phyloP scores from a whole-genome alignment of 2,797 vertebrate genomes.

The Caiman crocodilus region DNA sequence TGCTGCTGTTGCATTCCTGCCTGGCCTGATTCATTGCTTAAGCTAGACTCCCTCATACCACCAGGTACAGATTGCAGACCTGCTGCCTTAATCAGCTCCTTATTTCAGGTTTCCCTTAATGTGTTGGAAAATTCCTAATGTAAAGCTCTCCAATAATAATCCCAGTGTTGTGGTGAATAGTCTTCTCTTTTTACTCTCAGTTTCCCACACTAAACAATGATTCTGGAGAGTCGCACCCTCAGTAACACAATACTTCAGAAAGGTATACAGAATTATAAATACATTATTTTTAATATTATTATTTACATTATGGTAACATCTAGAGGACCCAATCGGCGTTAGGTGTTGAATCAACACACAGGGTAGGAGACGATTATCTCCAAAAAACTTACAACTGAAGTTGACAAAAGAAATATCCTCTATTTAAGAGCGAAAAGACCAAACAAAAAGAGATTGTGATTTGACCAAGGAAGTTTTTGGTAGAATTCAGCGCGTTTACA shows the following conservation, averaged over 20 bases:
- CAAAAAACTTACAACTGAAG: neutral
- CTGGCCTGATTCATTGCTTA: neutral
- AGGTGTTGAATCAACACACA: conserved; percentile 20
- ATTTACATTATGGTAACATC: neutral
- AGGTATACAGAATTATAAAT: neutral
- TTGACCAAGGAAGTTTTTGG: conserved; percentile 43
- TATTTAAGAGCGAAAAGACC: conserved; percentile 44
- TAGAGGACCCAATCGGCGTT: neutral
- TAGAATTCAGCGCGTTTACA: conserved; percentile 30
- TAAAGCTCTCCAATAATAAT: neutral
- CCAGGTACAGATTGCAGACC: neutral
- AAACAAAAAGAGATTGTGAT: conserved; percentile 48
- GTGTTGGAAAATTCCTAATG: neutral
- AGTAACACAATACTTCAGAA: neutral
- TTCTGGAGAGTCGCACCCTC: too few relatives aligned
- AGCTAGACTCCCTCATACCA: neutral
- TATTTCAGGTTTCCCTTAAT: conserved; percentile 10
- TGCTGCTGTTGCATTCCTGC: neutral
- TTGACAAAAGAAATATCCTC: conserved; percentile 46
- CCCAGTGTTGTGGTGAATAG: neutral
- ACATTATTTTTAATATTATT: neutral
- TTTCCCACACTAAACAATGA: neutral
- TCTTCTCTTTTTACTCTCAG: neutral
- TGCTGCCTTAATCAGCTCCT: neutral
- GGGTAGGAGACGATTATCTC: conserved; percentile 19